A percentile compares a stretch with the other conserved stretches of the same genome.
phyloP scores from a whole-genome alignment of 1,140 invertebrate genomes.

The Dreissena polymorpha region DNA sequence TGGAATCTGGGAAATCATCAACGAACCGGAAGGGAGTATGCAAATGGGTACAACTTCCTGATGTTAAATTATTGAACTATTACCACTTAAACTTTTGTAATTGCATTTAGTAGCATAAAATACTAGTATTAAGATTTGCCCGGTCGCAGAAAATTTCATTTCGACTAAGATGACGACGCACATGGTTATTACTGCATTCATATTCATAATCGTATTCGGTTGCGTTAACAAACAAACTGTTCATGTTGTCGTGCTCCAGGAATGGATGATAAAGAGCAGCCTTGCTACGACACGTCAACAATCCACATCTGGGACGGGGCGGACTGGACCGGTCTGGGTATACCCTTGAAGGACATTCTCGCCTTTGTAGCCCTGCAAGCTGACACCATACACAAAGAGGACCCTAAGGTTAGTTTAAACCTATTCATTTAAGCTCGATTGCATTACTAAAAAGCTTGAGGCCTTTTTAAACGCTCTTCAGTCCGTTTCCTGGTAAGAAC shows the following conservation, averaged over 20 bases:
- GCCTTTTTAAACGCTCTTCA: no score
- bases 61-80: no score
- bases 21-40: slow-evolving; percentile 77
- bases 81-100: no score
- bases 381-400: slow-evolving; percentile 25
- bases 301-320: slow-evolving; percentile 35
- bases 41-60: slow-evolving; percentile 38
- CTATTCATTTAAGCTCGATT: no score
- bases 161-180: no score
- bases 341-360: slow-evolving; percentile 29
- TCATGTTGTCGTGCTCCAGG: slow-evolving; percentile 3
- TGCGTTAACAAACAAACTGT: no score
- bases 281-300: slow-evolving; percentile 47
- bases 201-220: no score
- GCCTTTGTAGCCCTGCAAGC: slow-evolving; percentile 35
- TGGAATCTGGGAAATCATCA: slow-evolving; percentile 79
- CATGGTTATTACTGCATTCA: no score
- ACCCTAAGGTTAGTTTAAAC: slow-evolving; percentile 50
- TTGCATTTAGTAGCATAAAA: no score
- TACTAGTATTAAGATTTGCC: no score
- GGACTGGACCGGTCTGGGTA: slow-evolving; percentile 36
- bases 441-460: not conserved
- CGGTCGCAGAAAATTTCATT: no score
- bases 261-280: slow-evolving; percentile 8
- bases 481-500: no score